Evolutionary conservation across 2,888 invertebrate genomes (phyloP).

Genomic region (Stramonita haemastoma): DNA sequence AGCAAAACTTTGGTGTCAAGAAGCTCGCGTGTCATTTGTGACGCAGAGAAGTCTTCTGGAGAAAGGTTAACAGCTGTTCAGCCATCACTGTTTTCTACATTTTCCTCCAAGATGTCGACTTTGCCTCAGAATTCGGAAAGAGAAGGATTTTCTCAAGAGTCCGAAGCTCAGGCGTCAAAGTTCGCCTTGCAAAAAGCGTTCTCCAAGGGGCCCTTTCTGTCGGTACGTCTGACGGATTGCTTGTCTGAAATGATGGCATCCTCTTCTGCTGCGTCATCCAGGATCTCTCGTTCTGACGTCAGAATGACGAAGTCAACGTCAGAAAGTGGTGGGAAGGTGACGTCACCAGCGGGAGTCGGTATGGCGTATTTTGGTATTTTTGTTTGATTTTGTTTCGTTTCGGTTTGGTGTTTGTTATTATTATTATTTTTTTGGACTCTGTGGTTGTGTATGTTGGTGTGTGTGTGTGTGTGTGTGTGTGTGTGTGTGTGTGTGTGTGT

Average conservation of each 20-base stretch:
- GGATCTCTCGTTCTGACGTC: neutral
- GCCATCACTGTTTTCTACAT: too few species aligned
- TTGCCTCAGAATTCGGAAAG: too few species aligned
- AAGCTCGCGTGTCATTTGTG: neutral
- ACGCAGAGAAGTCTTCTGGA: neutral
- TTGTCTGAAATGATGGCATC: neutral
- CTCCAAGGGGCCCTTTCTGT: neutral
- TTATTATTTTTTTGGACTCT: neutral
- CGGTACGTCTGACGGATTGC: neutral
- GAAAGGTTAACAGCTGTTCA: too few species aligned
- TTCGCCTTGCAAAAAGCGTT: neutral
- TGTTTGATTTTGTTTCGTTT: neutral
- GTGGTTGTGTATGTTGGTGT: neutral
- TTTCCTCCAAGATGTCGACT: too few species aligned
- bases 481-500: neutral
- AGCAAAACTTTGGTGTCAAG: neutral
- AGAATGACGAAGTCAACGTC: neutral
- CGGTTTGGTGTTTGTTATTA: too few species aligned
- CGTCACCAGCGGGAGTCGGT: neutral
- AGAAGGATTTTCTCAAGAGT: neutral
- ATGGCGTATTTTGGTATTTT: neutral
- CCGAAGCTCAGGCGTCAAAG: neutral
- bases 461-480: neutral
- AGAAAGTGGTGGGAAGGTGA: neutral
- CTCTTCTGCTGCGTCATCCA: neutral